Evolutionary conservation across 2,113 vertebrate genomes (phyloP).

Genomic region (Pongo pygmaeus): DNA sequence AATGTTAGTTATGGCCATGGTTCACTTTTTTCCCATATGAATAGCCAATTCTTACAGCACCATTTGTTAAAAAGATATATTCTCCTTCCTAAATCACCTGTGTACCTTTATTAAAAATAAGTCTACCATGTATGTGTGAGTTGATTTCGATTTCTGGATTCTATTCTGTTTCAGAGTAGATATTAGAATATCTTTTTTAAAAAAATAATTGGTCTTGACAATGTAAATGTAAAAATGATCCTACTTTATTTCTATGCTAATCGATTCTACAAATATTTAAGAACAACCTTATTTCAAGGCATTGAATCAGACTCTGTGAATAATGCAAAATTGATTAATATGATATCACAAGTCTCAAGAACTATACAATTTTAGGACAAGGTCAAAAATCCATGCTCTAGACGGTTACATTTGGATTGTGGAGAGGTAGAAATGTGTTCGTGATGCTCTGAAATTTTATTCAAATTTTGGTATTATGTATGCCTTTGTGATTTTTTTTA

Average conservation of each 20-base stretch:
- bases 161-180: not conserved
- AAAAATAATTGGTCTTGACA: not conserved
- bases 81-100: not conserved
- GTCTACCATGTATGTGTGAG: not conserved
- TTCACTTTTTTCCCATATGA: not conserved
- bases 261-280: not conserved
- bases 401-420: not conserved
- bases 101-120: not conserved
- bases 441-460: not conserved
- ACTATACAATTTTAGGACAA: not conserved
- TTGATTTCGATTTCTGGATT: not conserved
- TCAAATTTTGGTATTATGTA: not conserved
- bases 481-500: not conserved
- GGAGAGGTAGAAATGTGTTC: not conserved
- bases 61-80: not conserved
- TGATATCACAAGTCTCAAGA: not conserved
- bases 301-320: not conserved
- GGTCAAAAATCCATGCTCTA: not conserved
- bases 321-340: not conserved
- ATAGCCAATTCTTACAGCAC: not conserved
- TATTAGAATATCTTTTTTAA: not conserved
- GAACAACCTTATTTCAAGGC: not conserved
- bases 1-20: not conserved
- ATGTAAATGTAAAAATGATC: not conserved
- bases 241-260: not conserved